Base-by-base conservation (phyloP, 2,113 vertebrate species). In the Thinocorus orbignyianus region DNA sequence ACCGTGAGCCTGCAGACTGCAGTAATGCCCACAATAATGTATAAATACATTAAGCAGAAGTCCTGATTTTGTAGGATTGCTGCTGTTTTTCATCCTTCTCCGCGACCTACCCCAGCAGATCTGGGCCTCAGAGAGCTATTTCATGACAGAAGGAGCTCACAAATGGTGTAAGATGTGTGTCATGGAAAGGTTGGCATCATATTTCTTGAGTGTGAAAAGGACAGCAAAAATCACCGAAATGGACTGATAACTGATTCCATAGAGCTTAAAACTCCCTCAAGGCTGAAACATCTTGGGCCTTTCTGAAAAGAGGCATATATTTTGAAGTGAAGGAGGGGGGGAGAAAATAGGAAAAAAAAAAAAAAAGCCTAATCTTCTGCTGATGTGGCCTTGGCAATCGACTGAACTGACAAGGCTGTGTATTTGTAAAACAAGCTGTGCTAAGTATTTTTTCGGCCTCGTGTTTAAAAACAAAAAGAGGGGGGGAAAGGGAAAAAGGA, bases 381-480 rank as follows among this genome's bases (percentile, higher is more conserved):
- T 58, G 78, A 73, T 74, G n/a, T 44, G 96, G 96, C 90, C 96
- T 69, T 89, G 91, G 97, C 76, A 58, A 92, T 85, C 30, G 33
- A 6, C 48, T 37, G 64, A 95, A 30, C 24, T 85, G 95, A 94
- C 96, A 91, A 77, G 94, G 86, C 74, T 92, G 93, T 39, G 88
- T 91, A 69, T 97, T 97, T 97, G 94, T 94, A 88, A 92, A 98
- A 97, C 96, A 95, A 98, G 97, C 84, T 95, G 94, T 22, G 86
- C 96, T 97, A 66, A 92, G 95, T 92, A 97, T 97, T 98, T 97
- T 98, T 96, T 96, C 62, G 86, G 96, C 81, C 95, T 89, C 33
- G 23, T 96, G 96, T 98, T 98, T 97, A 97, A 97, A 98, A 97
- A 97, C 97, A 97, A 71, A 17, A 25, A 2, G 90, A 16, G 44